Evolutionary conservation across 2,797 vertebrate genomes (phyloP), one percentile per base, ranked within the genome.

Genomic region (Paguma larvata): DNA sequence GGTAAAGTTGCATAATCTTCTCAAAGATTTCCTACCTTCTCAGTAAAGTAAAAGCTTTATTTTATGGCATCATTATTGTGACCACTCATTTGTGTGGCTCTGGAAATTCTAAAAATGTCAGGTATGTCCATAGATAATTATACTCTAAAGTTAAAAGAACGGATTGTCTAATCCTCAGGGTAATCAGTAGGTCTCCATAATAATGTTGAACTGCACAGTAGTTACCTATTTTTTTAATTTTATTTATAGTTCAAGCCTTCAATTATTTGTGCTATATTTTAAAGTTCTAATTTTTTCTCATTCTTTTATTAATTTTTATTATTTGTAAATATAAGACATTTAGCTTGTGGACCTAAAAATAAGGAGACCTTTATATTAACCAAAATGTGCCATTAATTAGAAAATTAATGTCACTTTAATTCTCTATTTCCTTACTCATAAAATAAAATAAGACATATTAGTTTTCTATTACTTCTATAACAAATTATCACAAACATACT

Each of bases 21-120:
- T 92, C n/a, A n/a, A 16, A 73, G 63, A 23, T 73, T 75, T 84
- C 41, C 72, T 51, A 67, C 63, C 34, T 84, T 91, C 32, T 89
- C 11, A 34, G 53, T 70, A 53, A 79, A 68, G 30, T 70, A 34
- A 70, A 72, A 83, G 70, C 6, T 93, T 95, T 73, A 88, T 79
- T 72, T 84, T 93, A 51, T 73, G 23, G 32, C 7, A 78, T 90
- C 46, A 41, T 92, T 59, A 34, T 51, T 34, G 3, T 84, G 51
- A 4, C 32, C 23, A 72, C 5, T 84, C 23, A 93, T 87, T 85
- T 91, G 62, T 94, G 9, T 56, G 38, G 18, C 15, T 93, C 38
- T 79, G 72, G 56, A 84, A 96, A 84, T 70, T 89, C 59, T 94
- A 77, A 94, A 84, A 89, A 70, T 79, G 19, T 82, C 48, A 85